Percentiles rank a stretch among this genome's conserved stretches.
Evolutionary conservation across 2,797 vertebrate genomes (phyloP).

Genomic region (Xenopus petersii): DNA sequence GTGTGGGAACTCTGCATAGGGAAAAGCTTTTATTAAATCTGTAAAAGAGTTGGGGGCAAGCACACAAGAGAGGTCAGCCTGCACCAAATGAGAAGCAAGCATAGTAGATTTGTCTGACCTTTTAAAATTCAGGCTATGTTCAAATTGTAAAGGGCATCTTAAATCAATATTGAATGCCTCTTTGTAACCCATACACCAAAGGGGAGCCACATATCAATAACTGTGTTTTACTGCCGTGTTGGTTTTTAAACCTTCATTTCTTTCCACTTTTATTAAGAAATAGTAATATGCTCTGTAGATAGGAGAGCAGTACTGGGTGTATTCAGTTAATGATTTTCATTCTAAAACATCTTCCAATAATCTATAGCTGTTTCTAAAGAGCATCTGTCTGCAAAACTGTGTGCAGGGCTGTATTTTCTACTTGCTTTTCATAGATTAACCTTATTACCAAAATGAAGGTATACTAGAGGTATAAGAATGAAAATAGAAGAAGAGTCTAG

Average conservation of each 20-base stretch:
- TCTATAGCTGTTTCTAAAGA: too few species aligned
- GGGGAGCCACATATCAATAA: constrained; percentile 23
- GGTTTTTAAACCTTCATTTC: constrained; percentile 4
- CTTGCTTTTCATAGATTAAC: too few species aligned
- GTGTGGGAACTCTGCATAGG: constrained; percentile 32
- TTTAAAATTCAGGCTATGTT: constrained; percentile 51
- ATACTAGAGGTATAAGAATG: too few species aligned
- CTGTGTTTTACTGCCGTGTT: constrained; percentile 39
- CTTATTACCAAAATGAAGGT: too few species aligned
- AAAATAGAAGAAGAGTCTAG: too few species aligned
- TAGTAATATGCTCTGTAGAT: too few species aligned
- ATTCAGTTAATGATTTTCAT: too few species aligned
- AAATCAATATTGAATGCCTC: constrained; percentile 36
- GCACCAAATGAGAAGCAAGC: constrained; percentile 40
- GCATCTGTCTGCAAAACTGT: too few species aligned
- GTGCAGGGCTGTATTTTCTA: too few species aligned
- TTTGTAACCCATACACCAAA: constrained; percentile 1
- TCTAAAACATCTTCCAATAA: too few species aligned
- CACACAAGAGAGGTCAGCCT: constrained; percentile 33
- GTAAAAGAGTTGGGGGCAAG: constrained; percentile 50
- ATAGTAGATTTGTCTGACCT: constrained; percentile 47
- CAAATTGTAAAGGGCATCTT: constrained; percentile 48
- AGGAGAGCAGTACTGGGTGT: too few species aligned
- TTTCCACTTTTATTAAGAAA: constrained; percentile 44
- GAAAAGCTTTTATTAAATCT: constrained; percentile 47